Base-by-base conservation (phyloP, 1,140 invertebrate genomes). In the Drosophila athabasca region DNA sequence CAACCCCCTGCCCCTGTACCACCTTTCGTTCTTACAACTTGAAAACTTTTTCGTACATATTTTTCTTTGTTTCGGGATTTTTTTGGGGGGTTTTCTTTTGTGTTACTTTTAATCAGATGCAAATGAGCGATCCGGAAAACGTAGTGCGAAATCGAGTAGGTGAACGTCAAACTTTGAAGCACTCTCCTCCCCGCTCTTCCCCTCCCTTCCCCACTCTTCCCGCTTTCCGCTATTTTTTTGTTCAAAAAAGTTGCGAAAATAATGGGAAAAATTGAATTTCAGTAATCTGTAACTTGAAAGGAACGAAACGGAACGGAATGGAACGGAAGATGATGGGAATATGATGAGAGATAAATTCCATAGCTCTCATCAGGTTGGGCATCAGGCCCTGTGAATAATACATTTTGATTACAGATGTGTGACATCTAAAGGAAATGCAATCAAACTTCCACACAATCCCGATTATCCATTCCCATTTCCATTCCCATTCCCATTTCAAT, bases 81-180 rank as follows among this genome's bases (percentile, higher is more conserved):
- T 19, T 19, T 19, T 19, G 17, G 17, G 17, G 17, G 17, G 17
- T 19, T 19, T 19, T 19, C 17, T 19, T 19, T 19, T 19, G 17
- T 79, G 76, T 31, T 31, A 62, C 60, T 71, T 62, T 79, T 76
- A 79, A 79, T 79, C 76, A 79, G 76, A 79, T 79, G 74, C 76
- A 79, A 79, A 79, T 76, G 73, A 79, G 57, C 55, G 51, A 53
- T 15, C 49, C 35, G 26, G 29, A 70, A 70, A 59, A 76, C 60
- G 76, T 59, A 72, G 53, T 60, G 11, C 35, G 1, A 39, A 39
- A 9, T 39, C 35, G 35, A 39, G 35, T 13, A 39, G 35, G 11
- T 11, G 35, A 39, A 39, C 11, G 35, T 3, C 11, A 13, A 13
- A 39, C 35, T 39, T 39, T 39, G 35, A 13, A 39, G 35, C 49